Percentiles rank a stretch among this genome's conserved stretches.
phyloP scores from a whole-genome alignment of 2,113 vertebrate species.

The Psettodes erumei region DNA sequence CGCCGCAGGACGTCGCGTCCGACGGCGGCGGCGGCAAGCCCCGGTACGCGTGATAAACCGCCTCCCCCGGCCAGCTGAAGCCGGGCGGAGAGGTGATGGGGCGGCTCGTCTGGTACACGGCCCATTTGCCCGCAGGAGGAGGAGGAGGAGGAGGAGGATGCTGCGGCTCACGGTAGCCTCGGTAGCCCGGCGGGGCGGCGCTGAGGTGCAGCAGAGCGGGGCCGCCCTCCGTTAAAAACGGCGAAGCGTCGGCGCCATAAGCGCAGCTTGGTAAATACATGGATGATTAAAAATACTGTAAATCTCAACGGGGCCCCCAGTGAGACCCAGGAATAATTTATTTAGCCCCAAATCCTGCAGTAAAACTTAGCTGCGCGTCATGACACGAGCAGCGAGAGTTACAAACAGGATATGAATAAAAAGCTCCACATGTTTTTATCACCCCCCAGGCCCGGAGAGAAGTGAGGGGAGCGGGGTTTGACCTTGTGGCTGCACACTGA shows the following conservation, averaged over 20 bases:
- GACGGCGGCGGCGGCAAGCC: neutral
- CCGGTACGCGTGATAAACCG: neutral
- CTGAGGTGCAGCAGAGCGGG: slow-evolving; percentile 3
- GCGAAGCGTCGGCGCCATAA: slow-evolving; percentile 88
- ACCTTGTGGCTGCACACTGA: no score
- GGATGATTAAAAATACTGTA: slow-evolving; percentile 40
- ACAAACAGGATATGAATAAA: no score
- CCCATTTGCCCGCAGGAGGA: slow-evolving; percentile 87
- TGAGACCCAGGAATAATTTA: no score
- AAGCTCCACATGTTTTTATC: no score
- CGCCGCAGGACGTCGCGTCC: slow-evolving; percentile 56
- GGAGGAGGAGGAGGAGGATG: slow-evolving; percentile 40
- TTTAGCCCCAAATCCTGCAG: no score
- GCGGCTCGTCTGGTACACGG: slow-evolving; percentile 81
- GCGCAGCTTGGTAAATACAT: slow-evolving; percentile 96
- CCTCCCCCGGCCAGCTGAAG: slow-evolving; percentile 16
- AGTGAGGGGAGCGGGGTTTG: no score
- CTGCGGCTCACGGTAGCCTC: slow-evolving; percentile 31
- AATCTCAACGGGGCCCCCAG: neutral
- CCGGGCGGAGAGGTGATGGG: neutral
- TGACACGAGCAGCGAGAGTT: no score
- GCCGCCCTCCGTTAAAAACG: slow-evolving; percentile 89
- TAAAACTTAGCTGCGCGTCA: no score
- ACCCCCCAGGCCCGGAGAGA: no score
- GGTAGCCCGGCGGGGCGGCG: slow-evolving; percentile 29